Conservation (phyloP, 1,140 invertebrate species). For the Dendroctonus ponderosae region DNA sequence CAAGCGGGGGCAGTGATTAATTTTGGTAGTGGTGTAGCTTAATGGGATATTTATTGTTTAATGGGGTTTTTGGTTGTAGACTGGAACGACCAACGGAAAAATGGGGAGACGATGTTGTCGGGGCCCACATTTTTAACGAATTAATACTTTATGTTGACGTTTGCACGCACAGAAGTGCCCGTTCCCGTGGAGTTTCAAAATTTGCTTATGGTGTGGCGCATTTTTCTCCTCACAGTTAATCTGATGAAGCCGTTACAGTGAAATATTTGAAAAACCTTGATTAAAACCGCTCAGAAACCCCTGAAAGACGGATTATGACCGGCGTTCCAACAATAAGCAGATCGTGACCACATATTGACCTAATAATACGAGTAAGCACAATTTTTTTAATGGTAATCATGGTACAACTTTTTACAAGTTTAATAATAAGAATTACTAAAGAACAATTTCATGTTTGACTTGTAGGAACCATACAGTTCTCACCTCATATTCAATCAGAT, state of each 20-base stretch:
- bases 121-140: slow-evolving; percentile 6
- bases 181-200: neutral
- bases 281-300: too few relatives aligned
- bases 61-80: slow-evolving; percentile 23
- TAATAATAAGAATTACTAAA: too few relatives aligned
- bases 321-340: too few relatives aligned
- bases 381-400: too few relatives aligned
- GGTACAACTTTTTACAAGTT: too few relatives aligned
- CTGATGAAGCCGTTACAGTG: neutral
- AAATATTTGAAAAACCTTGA: too few relatives aligned
- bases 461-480: too few relatives aligned
- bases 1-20: slow-evolving; percentile 35
- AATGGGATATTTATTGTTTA: slow-evolving; percentile 34
- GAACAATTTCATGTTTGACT: too few relatives aligned
- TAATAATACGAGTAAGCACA: too few relatives aligned
- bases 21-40: slow-evolving; percentile 32
- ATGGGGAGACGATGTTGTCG: neutral
- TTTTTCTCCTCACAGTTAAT: neutral
- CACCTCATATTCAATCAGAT: too few relatives aligned
- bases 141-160: slow-evolving; percentile 1
- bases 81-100: slow-evolving; percentile 12
- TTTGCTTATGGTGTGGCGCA: neutral
- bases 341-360: too few relatives aligned
- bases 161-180: neutral
- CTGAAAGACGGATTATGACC: too few relatives aligned